Evolutionary conservation across 2,888 invertebrate species (phyloP).

Genomic region (Hydrotaea diabolus): DNA sequence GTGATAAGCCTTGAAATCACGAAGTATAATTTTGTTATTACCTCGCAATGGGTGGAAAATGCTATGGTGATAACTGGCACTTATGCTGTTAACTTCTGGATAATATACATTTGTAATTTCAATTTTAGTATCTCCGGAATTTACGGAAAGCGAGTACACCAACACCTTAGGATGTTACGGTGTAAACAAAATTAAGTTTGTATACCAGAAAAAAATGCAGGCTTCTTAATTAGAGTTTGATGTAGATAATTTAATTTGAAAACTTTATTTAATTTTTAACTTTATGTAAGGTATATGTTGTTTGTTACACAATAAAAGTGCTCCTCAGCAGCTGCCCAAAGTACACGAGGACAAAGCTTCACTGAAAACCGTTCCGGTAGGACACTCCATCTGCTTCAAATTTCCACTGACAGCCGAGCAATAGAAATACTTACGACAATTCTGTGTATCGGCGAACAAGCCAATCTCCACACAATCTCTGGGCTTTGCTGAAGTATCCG

Average conservation of each 20-base stretch:
- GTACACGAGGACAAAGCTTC: slow-evolving; percentile 72
- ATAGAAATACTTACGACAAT: slow-evolving; percentile 78
- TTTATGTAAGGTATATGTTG: too few species aligned
- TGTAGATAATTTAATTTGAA: not conserved
- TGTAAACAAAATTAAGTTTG: too few species aligned
- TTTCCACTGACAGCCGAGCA: slow-evolving; percentile 74
- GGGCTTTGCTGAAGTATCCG: slow-evolving; percentile 10
- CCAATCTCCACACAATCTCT: slow-evolving; percentile 69
- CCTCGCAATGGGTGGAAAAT: not conserved
- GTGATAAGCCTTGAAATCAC: too few species aligned
- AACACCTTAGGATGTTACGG: too few species aligned
- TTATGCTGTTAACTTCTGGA: not conserved
- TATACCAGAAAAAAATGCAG: too few species aligned
- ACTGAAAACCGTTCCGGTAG: slow-evolving; percentile 75
- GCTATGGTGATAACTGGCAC: not conserved
- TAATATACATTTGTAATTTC: not conserved
- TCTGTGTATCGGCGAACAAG: slow-evolving; percentile 71
- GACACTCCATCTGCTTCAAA: slow-evolving; percentile 74
- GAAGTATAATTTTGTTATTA: too few species aligned
- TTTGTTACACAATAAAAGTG: too few species aligned
- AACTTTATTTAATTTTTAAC: not conserved
- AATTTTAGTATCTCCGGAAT: slow-evolving; percentile 2
- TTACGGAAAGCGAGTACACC: too few species aligned
- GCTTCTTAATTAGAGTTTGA: too few species aligned
- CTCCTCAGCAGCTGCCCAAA: slow-evolving; percentile 74